Percentiles rank a stretch among this genome's conserved stretches.
phyloP scores from a whole-genome alignment of 2,113 vertebrate genomes.

The Ptilorrhoa leucosticta region DNA sequence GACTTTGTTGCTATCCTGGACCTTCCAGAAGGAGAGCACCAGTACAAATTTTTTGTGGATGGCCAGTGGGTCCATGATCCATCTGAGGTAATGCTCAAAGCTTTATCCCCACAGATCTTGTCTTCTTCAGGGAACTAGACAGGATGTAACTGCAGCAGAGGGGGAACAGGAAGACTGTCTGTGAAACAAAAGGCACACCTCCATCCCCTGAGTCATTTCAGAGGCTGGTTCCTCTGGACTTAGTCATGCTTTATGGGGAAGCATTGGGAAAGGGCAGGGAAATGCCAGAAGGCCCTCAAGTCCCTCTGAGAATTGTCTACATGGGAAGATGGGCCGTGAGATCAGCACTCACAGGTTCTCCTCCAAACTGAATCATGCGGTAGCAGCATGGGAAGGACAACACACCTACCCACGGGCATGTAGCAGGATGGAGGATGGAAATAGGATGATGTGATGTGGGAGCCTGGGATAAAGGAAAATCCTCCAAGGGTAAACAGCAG shows the following conservation, averaged over 20 bases:
- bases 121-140: neutral
- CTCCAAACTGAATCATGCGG: accelerated
- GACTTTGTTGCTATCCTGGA: constrained; percentile 97
- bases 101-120: neutral
- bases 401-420: neutral
- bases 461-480: neutral
- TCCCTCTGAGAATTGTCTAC: neutral
- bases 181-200: neutral
- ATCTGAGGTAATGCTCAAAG: constrained; percentile 81
- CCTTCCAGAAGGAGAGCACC: constrained; percentile 94
- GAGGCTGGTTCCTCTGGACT: neutral
- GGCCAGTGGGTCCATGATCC: constrained; percentile 96
- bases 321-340: neutral
- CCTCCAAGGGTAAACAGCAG: neutral
- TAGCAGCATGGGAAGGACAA: neutral
- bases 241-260: neutral
- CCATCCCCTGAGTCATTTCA: neutral
- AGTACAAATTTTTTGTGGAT: constrained; percentile 99
- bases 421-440: neutral
- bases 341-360: neutral
- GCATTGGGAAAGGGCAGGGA: neutral
- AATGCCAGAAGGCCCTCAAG: neutral
- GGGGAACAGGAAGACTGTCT: neutral
- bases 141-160: neutral
- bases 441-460: neutral